phyloP scores from a whole-genome alignment of 2,888 invertebrate species.

The Julus scanicus region DNA sequence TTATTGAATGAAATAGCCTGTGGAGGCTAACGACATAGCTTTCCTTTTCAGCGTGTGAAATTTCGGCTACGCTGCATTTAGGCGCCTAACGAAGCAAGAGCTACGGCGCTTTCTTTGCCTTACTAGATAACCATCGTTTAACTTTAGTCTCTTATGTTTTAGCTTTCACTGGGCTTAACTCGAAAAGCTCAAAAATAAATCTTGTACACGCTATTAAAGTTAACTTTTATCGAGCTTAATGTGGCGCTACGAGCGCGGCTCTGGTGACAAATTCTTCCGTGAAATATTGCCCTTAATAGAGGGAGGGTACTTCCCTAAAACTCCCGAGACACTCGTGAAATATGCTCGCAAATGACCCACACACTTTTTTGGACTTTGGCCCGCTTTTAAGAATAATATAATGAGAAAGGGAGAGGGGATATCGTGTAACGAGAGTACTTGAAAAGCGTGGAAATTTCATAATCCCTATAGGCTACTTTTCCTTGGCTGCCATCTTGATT shows the following conservation, averaged over 20 bases:
- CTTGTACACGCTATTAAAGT: background rate
- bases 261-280: constrained; percentile 38
- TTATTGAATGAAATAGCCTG: constrained; percentile 1
- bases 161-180: constrained; percentile 20
- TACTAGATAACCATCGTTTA: constrained; percentile 40
- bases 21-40: constrained; percentile 26
- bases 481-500: background rate
- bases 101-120: background rate
- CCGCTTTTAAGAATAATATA: background rate
- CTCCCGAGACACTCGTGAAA: background rate
- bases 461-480: background rate
- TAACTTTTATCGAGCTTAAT: constrained; percentile 43
- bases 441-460: constrained; percentile 25
- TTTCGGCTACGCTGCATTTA: constrained; percentile 46
- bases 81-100: constrained; percentile 47
- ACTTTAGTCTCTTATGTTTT: background rate
- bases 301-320: constrained; percentile 29
- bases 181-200: constrained; percentile 17
- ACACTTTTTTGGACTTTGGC: background rate
- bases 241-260: constrained; percentile 3
- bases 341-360: background rate
- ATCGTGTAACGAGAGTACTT: constrained; percentile 4
- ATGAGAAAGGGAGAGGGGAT: background rate
- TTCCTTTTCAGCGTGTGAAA: constrained; percentile 48
- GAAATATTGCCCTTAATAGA: constrained; percentile 37